Evolutionary conservation across 2,888 invertebrate genomes (phyloP).

Genomic region (Notodonta ziczac): DNA sequence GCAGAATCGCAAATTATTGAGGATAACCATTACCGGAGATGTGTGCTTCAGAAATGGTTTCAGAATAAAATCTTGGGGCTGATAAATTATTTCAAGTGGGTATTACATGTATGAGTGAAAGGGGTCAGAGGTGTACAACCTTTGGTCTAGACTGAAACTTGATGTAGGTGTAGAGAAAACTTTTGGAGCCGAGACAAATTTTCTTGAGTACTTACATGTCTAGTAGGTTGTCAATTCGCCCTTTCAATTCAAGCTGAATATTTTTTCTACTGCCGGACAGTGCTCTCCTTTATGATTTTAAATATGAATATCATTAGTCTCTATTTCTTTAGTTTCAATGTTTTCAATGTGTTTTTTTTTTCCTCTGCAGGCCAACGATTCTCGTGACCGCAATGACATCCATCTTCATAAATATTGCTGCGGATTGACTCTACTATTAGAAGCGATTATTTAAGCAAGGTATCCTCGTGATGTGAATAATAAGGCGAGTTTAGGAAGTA

Average conservation of each 20-base stretch:
- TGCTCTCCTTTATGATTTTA: too few relatives aligned
- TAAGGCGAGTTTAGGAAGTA: too few relatives aligned
- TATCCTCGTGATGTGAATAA: too few relatives aligned
- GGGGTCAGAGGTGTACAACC: not conserved
- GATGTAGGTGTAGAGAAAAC: not conserved
- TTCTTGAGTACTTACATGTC: not conserved
- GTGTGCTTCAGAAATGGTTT: not conserved
- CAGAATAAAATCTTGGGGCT: not conserved
- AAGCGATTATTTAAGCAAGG: too few relatives aligned
- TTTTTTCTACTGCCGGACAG: too few relatives aligned
- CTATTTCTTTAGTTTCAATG: too few relatives aligned
- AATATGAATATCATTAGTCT: too few relatives aligned
- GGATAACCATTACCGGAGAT: not conserved
- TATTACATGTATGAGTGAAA: not conserved
- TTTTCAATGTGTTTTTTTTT: too few relatives aligned
- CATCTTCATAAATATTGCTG: too few relatives aligned
- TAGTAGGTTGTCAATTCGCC: not conserved
- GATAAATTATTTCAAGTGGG: not conserved
- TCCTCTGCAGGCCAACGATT: too few relatives aligned
- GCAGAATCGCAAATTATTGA: slow-evolving; percentile 1
- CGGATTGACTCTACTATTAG: too few relatives aligned
- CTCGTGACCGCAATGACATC: too few relatives aligned
- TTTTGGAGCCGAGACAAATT: not conserved
- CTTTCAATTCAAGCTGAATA: not conserved
- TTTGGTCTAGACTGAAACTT: not conserved